phyloP scores from a whole-genome alignment of 2,113 vertebrate species.

The Pseudorectes ferrugineus region DNA sequence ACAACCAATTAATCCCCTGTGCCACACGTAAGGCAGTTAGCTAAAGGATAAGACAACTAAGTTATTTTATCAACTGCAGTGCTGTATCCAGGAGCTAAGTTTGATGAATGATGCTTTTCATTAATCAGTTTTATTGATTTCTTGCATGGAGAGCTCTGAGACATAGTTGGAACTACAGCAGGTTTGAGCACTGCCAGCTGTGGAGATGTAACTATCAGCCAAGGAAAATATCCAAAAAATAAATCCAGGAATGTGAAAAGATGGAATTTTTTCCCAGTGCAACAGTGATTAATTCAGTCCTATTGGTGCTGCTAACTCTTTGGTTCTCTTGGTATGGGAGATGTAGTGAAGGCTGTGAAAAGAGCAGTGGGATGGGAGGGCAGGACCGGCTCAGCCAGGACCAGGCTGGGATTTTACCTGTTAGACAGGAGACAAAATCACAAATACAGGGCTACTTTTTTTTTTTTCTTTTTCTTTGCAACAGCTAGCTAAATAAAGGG shows the following conservation, averaged over 20 bases:
- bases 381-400: background rate
- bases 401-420: background rate
- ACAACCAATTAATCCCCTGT: background rate
- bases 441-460: background rate
- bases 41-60: background rate
- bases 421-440: background rate
- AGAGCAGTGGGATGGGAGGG: background rate
- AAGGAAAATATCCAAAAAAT: constrained; percentile 22
- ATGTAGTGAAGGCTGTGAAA: background rate
- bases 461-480: no score
- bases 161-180: background rate
- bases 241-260: background rate
- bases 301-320: background rate
- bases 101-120: constrained; percentile 17
- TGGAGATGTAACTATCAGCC: background rate
- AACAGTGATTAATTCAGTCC: background rate
- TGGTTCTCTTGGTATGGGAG: background rate
- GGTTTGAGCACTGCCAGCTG: background rate
- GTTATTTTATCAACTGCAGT: background rate
- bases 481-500: background rate
- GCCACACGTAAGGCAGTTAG: background rate
- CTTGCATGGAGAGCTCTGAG: background rate
- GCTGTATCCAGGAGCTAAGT: background rate
- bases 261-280: background rate
- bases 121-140: constrained; percentile 53